Conservation (phyloP, 2,797 vertebrate species). For the Gorsachius magnificus region DNA sequence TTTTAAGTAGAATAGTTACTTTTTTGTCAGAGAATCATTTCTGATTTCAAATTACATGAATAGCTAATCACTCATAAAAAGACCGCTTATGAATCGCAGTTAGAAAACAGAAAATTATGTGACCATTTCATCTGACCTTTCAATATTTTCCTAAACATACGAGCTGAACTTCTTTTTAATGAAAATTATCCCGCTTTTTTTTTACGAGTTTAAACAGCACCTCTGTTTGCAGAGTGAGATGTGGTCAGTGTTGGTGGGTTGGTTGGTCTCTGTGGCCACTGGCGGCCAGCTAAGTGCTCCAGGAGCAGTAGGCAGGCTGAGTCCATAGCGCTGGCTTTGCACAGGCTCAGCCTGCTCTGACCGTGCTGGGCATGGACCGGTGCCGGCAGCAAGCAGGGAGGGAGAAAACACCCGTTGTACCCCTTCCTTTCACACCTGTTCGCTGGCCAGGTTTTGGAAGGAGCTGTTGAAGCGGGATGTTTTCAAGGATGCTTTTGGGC, state of each 20-base stretch:
- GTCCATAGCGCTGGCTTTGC: background rate
- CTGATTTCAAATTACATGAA: background rate
- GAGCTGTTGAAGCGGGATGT: background rate
- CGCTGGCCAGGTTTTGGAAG: rapidly evolving
- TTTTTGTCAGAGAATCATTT: background rate
- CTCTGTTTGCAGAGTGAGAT: background rate
- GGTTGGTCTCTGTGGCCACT: background rate
- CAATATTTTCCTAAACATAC: background rate
- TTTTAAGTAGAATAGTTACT: background rate
- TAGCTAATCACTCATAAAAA: background rate
- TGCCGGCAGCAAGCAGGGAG: background rate
- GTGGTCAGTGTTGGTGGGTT: background rate
- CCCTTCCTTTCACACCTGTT: background rate
- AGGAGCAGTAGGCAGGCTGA: background rate
- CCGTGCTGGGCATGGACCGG: rapidly evolving
- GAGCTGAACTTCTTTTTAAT: background rate
- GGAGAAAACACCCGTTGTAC: background rate
- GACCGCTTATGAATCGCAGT: background rate
- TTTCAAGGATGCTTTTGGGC: background rate
- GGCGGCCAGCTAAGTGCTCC: rapidly evolving
- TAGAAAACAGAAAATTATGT: background rate
- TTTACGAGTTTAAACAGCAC: background rate
- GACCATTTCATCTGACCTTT: background rate
- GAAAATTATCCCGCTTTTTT: background rate
- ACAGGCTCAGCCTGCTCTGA: background rate